Evolutionary conservation across 53 echinoderm and acorn worm genomes (phyloP), one percentile per base, ranked within the genome.

Genomic region (Pentamera pediparva): DNA sequence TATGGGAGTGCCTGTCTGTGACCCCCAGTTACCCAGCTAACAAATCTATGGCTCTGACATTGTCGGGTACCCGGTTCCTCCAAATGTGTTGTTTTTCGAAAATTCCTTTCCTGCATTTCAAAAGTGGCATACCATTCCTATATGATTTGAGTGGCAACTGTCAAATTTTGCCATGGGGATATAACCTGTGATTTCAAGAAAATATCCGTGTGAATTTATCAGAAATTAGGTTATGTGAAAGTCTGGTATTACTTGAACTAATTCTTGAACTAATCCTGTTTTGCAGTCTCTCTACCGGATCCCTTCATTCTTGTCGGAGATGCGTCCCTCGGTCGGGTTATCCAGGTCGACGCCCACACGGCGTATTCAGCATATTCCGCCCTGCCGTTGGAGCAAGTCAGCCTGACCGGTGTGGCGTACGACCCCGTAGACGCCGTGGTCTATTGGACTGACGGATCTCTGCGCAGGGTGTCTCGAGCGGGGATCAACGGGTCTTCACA

Each of bases 401-500:
- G 84, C 56, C 91, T 87, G 31, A 65, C 85, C 54, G 80, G 79
- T 22, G 4, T 91, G 36, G 87, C 86, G 37, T 91, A 86, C 61
- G 91, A 91, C 73, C 84, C 86, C 25, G 83, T 83, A 11, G 76
- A 82, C 8, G 70, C 57, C 9, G 77, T 80, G 34, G 72, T 91
- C 11, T 91, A 91, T 55, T 91, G 91, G 91, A 86, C 91, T 20
- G 91, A 91, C 59, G 76, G 84, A 61, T 53, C 79, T 3, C 58
- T 54, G 33, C 80, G 80, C 20, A 55, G 70, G 15, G 79, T 91
- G 45, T 71, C 75, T 2, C 76, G 86, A 29, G 79, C 91, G 3
- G 56, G 56, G 11, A 50, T 91, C 35, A 65, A 87, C 61, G 87
- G 91, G 36, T 59, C 87, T 3, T 59, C 58, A 17, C 75, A 83